Evolutionary conservation across 2,888 invertebrate genomes (phyloP).

Genomic region (Trilocha varians): DNA sequence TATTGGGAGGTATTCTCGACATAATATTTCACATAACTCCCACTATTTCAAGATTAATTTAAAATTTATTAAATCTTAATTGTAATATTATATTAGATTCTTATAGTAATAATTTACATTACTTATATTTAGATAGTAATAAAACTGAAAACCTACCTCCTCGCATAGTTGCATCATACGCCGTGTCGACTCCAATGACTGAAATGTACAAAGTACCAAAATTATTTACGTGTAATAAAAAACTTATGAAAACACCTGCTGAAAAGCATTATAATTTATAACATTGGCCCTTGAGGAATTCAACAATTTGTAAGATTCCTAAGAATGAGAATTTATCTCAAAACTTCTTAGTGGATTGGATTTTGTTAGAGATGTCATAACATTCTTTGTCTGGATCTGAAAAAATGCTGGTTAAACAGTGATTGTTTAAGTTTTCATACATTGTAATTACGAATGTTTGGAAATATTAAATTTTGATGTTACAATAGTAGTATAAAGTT

Average conservation of each 20-base stretch:
- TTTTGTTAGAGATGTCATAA: too few species aligned
- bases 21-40: slow-evolving; percentile 21
- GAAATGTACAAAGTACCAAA: slow-evolving; percentile 53
- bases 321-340: too few species aligned
- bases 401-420: too few species aligned
- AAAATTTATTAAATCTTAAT: background rate
- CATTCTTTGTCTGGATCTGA: too few species aligned
- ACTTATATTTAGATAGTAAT: slow-evolving; percentile 3
- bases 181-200: slow-evolving; percentile 93
- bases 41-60: slow-evolving; percentile 8
- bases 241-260: slow-evolving; percentile 5
- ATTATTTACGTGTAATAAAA: background rate
- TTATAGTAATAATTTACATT: background rate
- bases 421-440: too few species aligned
- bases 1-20: slow-evolving; percentile 47
- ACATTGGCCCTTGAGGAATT: too few species aligned
- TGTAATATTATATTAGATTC: background rate
- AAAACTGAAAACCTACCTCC: slow-evolving; percentile 78
- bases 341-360: too few species aligned
- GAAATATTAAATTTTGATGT: too few species aligned
- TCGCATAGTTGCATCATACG: slow-evolving; percentile 94
- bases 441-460: too few species aligned
- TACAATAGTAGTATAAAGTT: too few species aligned
- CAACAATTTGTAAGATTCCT: too few species aligned
- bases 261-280: too few species aligned